Evolutionary conservation across 2,797 vertebrate genomes (phyloP), one percentile per base, ranked within the genome.

Genomic region (Siniperca scherzeri): DNA sequence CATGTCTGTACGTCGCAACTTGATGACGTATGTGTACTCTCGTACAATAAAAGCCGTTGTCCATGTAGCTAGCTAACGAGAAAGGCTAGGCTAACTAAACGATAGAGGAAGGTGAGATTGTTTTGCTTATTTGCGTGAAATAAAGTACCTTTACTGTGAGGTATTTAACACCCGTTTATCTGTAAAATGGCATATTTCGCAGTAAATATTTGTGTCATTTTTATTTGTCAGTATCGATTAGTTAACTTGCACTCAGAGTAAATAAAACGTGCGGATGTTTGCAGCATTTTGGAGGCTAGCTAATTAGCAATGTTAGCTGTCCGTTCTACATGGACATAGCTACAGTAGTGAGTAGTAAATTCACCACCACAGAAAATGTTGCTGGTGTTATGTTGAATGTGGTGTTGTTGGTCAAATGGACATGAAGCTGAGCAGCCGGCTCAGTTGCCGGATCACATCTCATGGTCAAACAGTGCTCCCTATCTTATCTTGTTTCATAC

Each of bases 61-160:
- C 21, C 42, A 36, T 70, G 59, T 55, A 21, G 79, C 80, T 52
- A 21, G 79, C 80, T 38, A 77, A 56, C n/a, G 13, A 42, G 50
- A 38, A 27, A 80, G 36, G 90, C 85, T 92, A 91, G 53, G 87
- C 84, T 89, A 93, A 70, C 77, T 42, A 59, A 78, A 67, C 79
- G 38, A 16, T 5, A 83, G 30, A 62, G 7, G 12, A 74, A 85
- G 89, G 88, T 92, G 50, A 87, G 89, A 44, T 59, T 78, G 40
- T 61, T 57, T 78, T 74, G 22, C 5, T 42, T 27, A 30, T 75
- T 70, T 77, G 6, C 0, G 4, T 61, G 36, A 1, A 57, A 61
- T 72, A 55, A 11, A 52, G 33, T 12, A 2, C 1, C 3, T n/a
- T 36, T 21, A 1, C 2, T 25, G 19, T 3, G 22, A 3, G 22